Evolutionary conservation across 2,888 invertebrate species (phyloP), one percentile per base, ranked within the genome.

Genomic region (Lobophora halterata): DNA sequence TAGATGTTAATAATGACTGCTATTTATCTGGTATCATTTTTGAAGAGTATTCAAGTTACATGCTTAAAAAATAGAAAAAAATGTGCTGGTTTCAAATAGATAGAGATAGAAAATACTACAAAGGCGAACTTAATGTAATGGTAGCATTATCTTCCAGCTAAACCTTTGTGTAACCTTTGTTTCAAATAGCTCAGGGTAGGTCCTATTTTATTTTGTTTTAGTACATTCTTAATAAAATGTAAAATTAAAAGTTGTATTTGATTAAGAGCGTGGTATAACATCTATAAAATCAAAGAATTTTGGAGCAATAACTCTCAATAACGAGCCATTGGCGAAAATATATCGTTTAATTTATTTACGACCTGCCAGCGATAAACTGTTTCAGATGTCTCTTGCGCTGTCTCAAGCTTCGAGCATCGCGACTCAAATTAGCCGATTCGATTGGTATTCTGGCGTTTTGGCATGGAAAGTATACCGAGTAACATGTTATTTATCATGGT

Each of bases 401-500:
- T 61, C 65, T 65, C 61, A n/a, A n/a, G n/a, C n/a, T n/a, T 54
- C 52, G 56, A 59, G 60, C 61, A 58, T 64, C 60, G 55, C 52
- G 49, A 56, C 72, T 79, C 75, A 76, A 82, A 82, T 82, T 82
- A 81, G 79, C 79, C 75, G 65, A 76, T 79, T 70, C 62, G 73
- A 80, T 78, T 71, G 76, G 63, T 74, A 65, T 65, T 65, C 58
- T 61, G 68, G 68, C 71, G 68, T 65, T n/a, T n/a, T n/a, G n/a
- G n/a, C n/a, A n/a, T n/a, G n/a, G n/a, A n/a, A n/a, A n/a, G n/a
- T n/a, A n/a, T n/a, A n/a, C n/a, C n/a, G n/a, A n/a, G n/a, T n/a
- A n/a, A n/a, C n/a, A n/a, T n/a, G n/a, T n/a, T n/a, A n/a, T n/a
- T n/a, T n/a, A n/a, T n/a, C n/a, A n/a, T n/a, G n/a, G n/a, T n/a